Conservation (phyloP, 2,797 vertebrate species). For the Sebastes reedi region DNA sequence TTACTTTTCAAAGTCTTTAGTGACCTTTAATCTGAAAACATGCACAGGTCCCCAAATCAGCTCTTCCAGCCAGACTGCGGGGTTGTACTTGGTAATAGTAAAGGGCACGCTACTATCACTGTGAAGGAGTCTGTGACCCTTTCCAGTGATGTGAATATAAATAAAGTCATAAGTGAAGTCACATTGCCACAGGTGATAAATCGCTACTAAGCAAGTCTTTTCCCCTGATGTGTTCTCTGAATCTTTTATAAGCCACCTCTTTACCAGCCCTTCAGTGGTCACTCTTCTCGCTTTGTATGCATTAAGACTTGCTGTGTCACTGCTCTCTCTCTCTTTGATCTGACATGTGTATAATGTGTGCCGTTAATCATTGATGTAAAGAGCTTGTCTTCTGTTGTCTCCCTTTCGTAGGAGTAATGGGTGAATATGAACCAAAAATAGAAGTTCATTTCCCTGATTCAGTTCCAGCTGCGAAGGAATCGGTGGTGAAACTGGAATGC, state of each 20-base stretch:
- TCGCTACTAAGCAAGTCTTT: conserved; percentile 54
- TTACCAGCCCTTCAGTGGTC: conserved; percentile 44
- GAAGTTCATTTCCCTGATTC: conserved; percentile 96
- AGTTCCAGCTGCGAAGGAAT: conserved; percentile 92
- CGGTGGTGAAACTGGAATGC: conserved; percentile 92
- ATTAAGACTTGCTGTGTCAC: conserved; percentile 52
- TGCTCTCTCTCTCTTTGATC: conserved; percentile 58
- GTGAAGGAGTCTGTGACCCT: conserved; percentile 21
- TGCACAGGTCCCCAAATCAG: neutral
- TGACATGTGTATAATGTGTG: conserved; percentile 34
- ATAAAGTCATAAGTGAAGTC: conserved; percentile 68
- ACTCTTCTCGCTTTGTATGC: conserved; percentile 30
- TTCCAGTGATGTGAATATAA: conserved; percentile 63
- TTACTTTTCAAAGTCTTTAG: neutral
- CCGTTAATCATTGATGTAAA: conserved; percentile 68
- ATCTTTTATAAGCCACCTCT: conserved; percentile 68
- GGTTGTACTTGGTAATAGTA: conserved; percentile 36
- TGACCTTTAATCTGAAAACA: conserved; percentile 36
- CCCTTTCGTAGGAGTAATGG: conserved; percentile 89
- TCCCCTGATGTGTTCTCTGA: conserved; percentile 63
- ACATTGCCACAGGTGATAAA: conserved; percentile 70
- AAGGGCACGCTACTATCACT: conserved; percentile 37
- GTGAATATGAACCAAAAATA: conserved; percentile 98
- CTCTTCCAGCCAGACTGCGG: conserved; percentile 18
- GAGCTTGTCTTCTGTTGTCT: conserved; percentile 59